Percentiles rank a stretch among this genome's conserved stretches.
phyloP scores from a whole-genome alignment of 2,113 vertebrate genomes.

The Smithornis capensis region DNA sequence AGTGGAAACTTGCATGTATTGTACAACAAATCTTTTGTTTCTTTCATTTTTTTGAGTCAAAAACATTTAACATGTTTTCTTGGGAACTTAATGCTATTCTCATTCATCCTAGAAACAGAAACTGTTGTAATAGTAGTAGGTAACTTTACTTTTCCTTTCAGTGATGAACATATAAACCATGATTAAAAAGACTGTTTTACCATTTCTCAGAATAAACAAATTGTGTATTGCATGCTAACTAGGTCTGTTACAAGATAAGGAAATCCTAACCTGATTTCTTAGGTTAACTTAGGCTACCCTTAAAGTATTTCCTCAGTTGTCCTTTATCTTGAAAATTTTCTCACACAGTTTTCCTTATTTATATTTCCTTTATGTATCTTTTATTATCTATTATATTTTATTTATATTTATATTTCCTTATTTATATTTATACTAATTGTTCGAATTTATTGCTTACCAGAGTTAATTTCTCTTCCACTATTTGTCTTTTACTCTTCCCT shows the following conservation, averaged over 20 bases:
- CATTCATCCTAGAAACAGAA: neutral
- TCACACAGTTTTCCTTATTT: neutral
- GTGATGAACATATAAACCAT: neutral
- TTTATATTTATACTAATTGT: neutral
- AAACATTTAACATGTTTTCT: neutral
- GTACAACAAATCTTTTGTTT: neutral
- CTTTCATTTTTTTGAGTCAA: neutral
- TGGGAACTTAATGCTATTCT: neutral
- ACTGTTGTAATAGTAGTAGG: neutral
- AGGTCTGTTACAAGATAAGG: neutral
- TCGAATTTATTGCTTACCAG: neutral
- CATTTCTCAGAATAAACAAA: neutral
- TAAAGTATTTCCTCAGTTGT: neutral
- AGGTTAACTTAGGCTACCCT: neutral
- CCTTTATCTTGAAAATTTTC: neutral
- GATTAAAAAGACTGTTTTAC: neutral
- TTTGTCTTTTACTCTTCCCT: neutral
- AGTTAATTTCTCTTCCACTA: neutral
- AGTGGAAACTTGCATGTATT: neutral
- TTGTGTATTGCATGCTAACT: neutral
- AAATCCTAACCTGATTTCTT: neutral
- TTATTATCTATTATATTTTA: no score
- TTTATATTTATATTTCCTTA: no score
- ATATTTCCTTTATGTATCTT: no score
- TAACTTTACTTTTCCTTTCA: constrained; percentile 6